A percentile compares a stretch with the other conserved stretches of the same genome.
Conservation (phyloP, 1,140 invertebrate genomes). For the Brachionus koreanus region DNA sequence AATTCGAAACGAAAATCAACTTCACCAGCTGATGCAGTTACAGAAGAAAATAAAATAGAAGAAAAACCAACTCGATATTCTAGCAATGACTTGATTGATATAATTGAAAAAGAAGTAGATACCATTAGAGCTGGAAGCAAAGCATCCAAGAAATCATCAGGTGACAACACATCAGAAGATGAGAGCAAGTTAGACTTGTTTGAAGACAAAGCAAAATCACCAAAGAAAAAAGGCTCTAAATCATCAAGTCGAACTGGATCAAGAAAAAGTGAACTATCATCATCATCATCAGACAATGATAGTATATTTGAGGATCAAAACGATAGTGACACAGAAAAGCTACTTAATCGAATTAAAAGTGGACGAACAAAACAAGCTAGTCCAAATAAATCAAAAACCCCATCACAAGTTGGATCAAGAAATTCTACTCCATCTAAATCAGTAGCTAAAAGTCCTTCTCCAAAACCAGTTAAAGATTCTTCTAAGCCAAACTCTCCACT, state of each 20-base stretch:
- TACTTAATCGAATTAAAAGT: neutral
- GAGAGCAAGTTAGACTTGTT: neutral
- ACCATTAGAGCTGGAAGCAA: neutral
- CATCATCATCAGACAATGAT: neutral
- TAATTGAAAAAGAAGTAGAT: neutral
- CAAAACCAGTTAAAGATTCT: neutral
- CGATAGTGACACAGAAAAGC: neutral
- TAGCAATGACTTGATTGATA: neutral
- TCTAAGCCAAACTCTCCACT: neutral
- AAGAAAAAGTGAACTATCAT: neutral
- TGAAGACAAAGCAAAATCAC: neutral
- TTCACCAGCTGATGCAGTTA: neutral
- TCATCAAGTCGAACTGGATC: neutral
- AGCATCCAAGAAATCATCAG: neutral
- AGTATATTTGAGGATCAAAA: neutral
- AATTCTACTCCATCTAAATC: neutral
- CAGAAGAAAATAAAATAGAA: neutral
- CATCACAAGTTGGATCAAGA: neutral
- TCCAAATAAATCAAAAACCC: neutral
- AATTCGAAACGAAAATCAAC: neutral
- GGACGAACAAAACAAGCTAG: neutral
- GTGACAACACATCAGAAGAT: constrained; percentile 30
- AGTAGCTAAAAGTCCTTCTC: neutral
- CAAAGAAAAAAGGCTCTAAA: neutral
- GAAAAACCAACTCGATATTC: neutral